These are phyloP conservation scores for Barnardius zonarius DNA, from an alignment of 2,113 vertebrate genomes.

Conservation along the genomic window DNA sequence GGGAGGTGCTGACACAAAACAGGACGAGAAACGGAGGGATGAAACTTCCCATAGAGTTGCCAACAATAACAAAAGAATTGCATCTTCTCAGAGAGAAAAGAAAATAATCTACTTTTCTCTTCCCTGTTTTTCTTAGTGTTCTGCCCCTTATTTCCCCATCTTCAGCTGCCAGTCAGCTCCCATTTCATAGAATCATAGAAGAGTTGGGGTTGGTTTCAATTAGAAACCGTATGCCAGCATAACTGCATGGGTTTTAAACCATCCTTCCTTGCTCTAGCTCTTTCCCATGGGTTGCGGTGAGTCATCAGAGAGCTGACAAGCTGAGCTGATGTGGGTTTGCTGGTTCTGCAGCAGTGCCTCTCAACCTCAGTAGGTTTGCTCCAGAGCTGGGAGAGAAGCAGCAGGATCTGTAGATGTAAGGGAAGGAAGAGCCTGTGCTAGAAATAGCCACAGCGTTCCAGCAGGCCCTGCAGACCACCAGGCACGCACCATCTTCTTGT, in stretches of 20 bases:
- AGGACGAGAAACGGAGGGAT: background rate
- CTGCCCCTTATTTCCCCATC: background rate
- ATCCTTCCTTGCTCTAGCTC: background rate
- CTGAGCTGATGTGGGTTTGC: background rate
- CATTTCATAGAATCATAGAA: background rate
- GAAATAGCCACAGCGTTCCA: background rate
- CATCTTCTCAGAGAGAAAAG: background rate
- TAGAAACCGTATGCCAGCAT: background rate
- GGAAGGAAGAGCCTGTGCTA: background rate
- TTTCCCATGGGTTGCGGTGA: background rate
- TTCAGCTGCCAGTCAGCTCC: background rate
- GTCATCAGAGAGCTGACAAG: background rate
- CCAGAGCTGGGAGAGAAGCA: background rate
- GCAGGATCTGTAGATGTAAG: background rate
- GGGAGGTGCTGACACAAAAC: background rate
- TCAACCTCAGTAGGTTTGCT: background rate
- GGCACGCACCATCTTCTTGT: background rate
- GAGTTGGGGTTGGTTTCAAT: background rate
- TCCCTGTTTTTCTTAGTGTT: background rate
- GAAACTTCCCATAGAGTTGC: background rate
- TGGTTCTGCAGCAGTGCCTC: background rate
- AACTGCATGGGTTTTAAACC: background rate
- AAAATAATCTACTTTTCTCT: background rate
- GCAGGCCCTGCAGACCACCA: background rate
- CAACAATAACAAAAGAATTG: background rate